Base-by-base conservation (phyloP, 2,888 invertebrate species). In the Hydrotaea diabolus region DNA sequence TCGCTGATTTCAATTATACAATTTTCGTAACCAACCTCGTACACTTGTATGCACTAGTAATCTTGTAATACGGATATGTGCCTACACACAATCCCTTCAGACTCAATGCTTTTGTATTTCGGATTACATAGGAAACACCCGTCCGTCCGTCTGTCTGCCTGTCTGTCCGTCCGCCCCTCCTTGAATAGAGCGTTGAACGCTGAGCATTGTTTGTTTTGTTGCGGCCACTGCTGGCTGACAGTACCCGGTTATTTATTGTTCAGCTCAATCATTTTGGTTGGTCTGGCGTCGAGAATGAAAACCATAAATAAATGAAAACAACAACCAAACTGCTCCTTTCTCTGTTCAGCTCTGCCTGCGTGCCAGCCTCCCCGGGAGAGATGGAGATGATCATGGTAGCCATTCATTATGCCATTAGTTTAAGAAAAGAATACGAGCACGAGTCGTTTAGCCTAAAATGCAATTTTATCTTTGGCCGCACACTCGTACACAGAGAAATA, bases 371-470 rank as follows among this genome's bases (percentile, higher is more conserved):
- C 39, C 15, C 23, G 2, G 36, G 36, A 17, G 31, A 26, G 21
- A 73, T 57, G 53, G 31, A 31, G 31, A 73, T 73, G 17, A 73
- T 73, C 57, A 39, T 77, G 59, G 72, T 55, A 53, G 80, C 64
- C 59, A 83, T 86, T 86, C 85, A 86, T 87, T 85, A 86, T 71
- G 82, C 59, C 76, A 87, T 86, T 87, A 86, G 77, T 21, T 83
- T 59, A 79, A 82, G 78, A 84, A 84, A 83, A 77, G 53, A 71
- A 17, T 79, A 53, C 72, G 64, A 79, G 55, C 77, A 55, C 80
- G 77, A 85, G 76, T 85, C 79, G 79, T 82, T 83, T 86, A 74
- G 73, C 71, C 85, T 80, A 77, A 82, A 85, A 69, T 80, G 80
- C 73, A 85, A 76, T 76, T 78, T 83, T 83, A 82, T 82, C 73